Conservation (phyloP, 2,797 vertebrate genomes). For the Xiphorhynchus erythropygius region DNA sequence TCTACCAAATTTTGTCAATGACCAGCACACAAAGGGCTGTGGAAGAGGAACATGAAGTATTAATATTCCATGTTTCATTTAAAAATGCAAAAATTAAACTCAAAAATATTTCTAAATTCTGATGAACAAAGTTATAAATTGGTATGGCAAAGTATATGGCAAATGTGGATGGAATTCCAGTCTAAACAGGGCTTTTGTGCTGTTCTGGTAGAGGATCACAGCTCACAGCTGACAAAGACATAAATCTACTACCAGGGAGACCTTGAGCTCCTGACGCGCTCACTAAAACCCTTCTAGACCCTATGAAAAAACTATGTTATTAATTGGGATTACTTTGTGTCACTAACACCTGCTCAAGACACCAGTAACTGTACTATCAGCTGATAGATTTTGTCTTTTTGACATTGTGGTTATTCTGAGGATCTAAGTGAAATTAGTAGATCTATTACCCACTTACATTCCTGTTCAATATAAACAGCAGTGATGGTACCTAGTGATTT, state of each 20-base stretch:
- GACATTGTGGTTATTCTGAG: background rate
- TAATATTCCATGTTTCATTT: background rate
- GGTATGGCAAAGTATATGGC: background rate
- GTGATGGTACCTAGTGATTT: background rate
- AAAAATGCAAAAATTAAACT: background rate
- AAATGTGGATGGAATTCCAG: background rate
- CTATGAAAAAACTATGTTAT: background rate
- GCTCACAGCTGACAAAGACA: background rate
- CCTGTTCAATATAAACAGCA: background rate
- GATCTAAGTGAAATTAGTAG: background rate
- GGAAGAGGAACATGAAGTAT: background rate
- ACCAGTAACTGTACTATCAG: background rate
- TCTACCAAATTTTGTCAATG: background rate
- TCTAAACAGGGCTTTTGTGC: background rate
- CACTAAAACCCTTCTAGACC: background rate
- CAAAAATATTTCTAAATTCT: background rate
- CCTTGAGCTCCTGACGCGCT: background rate
- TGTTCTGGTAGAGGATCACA: background rate
- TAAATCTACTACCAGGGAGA: background rate
- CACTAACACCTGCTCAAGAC: background rate
- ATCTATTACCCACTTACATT: background rate
- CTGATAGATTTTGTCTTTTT: background rate
- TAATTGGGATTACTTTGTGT: background rate
- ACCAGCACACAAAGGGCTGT: background rate
- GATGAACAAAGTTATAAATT: background rate